A percentile compares a stretch with the other conserved stretches of the same genome.
phyloP scores from a whole-genome alignment of 2,797 vertebrate species.

The Pseudotriccus pelzelni region DNA sequence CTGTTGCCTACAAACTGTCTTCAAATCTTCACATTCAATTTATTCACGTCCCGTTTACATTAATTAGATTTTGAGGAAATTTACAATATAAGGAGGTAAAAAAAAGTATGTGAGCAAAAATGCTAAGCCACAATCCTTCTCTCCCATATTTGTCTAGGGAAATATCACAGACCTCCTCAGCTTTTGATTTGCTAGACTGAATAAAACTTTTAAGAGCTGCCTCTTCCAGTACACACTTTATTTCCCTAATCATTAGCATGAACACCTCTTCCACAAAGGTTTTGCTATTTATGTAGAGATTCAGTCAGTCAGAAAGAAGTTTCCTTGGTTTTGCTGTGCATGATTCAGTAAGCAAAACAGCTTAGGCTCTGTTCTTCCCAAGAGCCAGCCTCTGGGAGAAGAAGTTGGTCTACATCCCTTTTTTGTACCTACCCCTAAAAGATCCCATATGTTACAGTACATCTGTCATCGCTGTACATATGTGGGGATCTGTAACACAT shows the following conservation, averaged over 20 bases:
- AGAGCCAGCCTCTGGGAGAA: background rate
- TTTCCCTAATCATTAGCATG: background rate
- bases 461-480: conserved; percentile 68
- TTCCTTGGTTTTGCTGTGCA: background rate
- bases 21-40: background rate
- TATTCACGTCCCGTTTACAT: background rate
- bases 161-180: background rate
- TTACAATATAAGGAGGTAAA: background rate
- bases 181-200: background rate
- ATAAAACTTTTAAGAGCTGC: background rate
- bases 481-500: conserved; percentile 42
- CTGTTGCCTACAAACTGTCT: background rate
- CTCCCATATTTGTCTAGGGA: background rate
- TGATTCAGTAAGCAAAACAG: background rate
- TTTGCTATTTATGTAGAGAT: background rate
- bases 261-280: background rate
- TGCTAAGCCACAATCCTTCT: background rate
- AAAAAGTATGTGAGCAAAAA: background rate
- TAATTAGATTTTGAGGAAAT: background rate
- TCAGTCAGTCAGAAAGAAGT: background rate
- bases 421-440: conserved; percentile 42
- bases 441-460: conserved; percentile 59
- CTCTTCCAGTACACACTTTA: background rate
- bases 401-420: background rate
- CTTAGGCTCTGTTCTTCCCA: background rate